phyloP scores from a whole-genome alignment of 2,113 vertebrate species.

The Psittacula cyanocephala region DNA sequence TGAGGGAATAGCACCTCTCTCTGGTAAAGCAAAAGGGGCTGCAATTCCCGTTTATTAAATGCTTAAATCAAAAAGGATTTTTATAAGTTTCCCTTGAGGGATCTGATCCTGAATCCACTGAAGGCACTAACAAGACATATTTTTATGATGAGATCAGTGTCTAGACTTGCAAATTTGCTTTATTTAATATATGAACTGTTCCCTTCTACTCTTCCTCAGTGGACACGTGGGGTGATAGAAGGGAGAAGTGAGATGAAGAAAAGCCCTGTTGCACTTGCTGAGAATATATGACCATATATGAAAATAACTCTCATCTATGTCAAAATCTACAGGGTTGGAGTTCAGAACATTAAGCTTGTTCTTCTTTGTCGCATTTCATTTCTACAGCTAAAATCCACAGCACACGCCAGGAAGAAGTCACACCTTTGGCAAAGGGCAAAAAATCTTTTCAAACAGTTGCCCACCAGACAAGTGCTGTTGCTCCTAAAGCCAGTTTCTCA shows the following conservation, averaged over 20 bases:
- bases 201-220: neutral
- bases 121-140: neutral
- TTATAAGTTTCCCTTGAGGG: neutral
- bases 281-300: neutral
- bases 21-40: neutral
- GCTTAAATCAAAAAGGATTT: neutral
- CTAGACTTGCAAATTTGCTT: neutral
- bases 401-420: neutral
- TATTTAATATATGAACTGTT: neutral
- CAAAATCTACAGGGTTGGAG: neutral
- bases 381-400: neutral
- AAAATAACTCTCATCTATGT: neutral
- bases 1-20: constrained; percentile 16
- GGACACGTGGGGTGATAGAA: neutral
- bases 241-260: neutral
- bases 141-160: neutral
- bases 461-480: neutral
- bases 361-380: neutral
- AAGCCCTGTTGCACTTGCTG: neutral
- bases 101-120: neutral
- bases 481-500: neutral
- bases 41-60: neutral
- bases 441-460: neutral
- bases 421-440: neutral
- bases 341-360: neutral